Conservation (phyloP, 2,113 vertebrate genomes). For the Ariopsis seemanni region DNA sequence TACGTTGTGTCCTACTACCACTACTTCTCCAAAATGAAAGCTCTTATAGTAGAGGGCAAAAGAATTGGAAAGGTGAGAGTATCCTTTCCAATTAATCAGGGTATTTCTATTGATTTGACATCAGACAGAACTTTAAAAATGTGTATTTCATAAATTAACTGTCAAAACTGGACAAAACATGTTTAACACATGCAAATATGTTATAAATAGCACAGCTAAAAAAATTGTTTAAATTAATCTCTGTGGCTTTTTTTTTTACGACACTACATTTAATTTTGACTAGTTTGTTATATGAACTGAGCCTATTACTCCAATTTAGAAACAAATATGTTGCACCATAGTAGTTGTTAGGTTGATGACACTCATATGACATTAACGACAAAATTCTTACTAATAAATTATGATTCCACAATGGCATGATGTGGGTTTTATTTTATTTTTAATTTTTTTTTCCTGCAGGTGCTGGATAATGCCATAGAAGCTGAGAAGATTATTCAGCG, state of each 20-base stretch:
- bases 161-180: background rate
- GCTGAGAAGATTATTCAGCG: conserved; percentile 80
- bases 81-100: background rate
- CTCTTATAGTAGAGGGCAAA: conserved; percentile 93
- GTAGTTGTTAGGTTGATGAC: background rate
- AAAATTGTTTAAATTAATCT: background rate
- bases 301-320: background rate
- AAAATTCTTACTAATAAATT: background rate
- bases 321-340: background rate
- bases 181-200: background rate
- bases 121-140: background rate
- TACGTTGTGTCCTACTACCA: conserved; percentile 97
- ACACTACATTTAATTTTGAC: background rate
- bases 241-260: background rate
- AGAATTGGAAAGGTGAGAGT: conserved; percentile 88
- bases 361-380: background rate
- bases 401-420: background rate
- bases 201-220: background rate
- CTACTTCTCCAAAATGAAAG: conserved; percentile 99
- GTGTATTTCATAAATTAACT: background rate
- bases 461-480: conserved; percentile 89
- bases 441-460: conserved; percentile 66
- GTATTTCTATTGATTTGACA: background rate
- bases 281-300: background rate
- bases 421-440: too few relatives aligned